phyloP scores from a whole-genome alignment of 2,113 vertebrate genomes.

The Acanthochromis polyacanthus region DNA sequence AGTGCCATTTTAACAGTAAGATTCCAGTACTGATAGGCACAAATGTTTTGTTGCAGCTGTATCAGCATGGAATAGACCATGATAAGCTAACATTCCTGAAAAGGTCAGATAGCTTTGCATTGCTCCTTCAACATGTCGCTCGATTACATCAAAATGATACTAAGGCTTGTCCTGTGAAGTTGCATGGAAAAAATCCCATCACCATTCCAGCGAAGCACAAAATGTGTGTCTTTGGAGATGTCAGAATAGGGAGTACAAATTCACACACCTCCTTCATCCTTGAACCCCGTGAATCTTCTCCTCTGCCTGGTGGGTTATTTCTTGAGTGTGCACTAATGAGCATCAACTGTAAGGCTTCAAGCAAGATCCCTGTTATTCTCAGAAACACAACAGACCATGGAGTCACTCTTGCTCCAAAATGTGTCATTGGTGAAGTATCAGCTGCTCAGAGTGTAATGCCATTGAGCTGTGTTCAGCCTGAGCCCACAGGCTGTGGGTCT shows the following conservation, averaged over 20 bases:
- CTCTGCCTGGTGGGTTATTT: background rate
- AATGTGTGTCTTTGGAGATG: background rate
- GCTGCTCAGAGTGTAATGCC: background rate
- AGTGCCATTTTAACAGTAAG: no score
- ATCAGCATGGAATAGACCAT: no score
- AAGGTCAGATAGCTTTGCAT: no score
- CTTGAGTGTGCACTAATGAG: background rate
- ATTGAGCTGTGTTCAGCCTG: no score
- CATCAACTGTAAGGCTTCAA: background rate
- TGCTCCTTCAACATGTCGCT: conserved; percentile 4
- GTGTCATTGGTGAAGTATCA: background rate
- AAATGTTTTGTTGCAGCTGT: no score
- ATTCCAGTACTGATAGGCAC: no score
- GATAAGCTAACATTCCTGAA: no score
- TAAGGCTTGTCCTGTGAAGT: background rate
- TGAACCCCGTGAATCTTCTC: background rate
- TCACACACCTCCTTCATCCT: conserved; percentile 1
- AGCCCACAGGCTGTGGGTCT: no score
- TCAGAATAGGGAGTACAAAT: background rate
- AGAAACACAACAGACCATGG: background rate
- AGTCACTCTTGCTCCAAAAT: background rate
- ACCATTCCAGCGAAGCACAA: background rate
- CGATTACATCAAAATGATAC: background rate
- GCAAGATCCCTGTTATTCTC: conserved; percentile 7
- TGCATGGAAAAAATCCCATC: background rate